Evolutionary conservation across 2,888 invertebrate genomes (phyloP).

Genomic region (Ypsolopha scabrella): DNA sequence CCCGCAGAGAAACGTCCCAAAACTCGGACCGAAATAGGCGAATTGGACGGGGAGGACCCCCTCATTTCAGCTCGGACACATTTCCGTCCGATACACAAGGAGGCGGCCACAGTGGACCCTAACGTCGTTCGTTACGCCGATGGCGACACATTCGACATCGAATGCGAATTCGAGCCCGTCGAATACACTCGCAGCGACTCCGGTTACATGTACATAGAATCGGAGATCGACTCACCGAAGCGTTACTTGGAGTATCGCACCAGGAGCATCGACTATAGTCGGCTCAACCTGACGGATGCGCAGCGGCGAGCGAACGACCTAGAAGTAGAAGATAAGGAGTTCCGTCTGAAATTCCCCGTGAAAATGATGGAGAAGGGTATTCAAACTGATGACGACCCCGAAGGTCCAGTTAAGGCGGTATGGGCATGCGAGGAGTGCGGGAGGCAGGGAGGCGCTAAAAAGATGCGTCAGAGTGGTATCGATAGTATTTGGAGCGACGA

Average conservation of each 20-base stretch:
- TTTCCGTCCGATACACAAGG: conserved; percentile 83
- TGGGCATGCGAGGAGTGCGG: conserved; percentile 49
- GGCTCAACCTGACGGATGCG: conserved; percentile 40
- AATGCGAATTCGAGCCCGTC: conserved; percentile 72
- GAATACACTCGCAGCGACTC: conserved; percentile 76
- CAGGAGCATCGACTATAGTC: conserved; percentile 46
- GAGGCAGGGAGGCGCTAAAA: conserved; percentile 34
- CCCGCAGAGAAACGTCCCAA: conserved; percentile 6
- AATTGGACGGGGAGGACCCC: conserved; percentile 72
- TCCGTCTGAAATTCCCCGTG: conserved; percentile 77
- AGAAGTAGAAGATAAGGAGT: conserved; percentile 43
- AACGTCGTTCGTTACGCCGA: conserved; percentile 64
- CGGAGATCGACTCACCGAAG: conserved; percentile 47
- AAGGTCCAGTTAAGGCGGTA: conserved; percentile 11
- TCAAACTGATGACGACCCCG: conserved; percentile 33
- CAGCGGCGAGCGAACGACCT: conserved; percentile 31
- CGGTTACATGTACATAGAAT: conserved; percentile 71
- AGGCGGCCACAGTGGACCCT: conserved; percentile 32
- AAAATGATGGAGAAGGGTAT: conserved; percentile 39
- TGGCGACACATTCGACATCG: conserved; percentile 80
- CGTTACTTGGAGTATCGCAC: conserved; percentile 68
- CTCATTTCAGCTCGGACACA: conserved; percentile 84
- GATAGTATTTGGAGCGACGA: conserved; percentile 34
- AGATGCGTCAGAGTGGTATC: conserved; percentile 40
- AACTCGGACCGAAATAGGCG: not conserved